Base-by-base conservation (phyloP, 2,797 vertebrate species). In the Mus minutoides region DNA sequence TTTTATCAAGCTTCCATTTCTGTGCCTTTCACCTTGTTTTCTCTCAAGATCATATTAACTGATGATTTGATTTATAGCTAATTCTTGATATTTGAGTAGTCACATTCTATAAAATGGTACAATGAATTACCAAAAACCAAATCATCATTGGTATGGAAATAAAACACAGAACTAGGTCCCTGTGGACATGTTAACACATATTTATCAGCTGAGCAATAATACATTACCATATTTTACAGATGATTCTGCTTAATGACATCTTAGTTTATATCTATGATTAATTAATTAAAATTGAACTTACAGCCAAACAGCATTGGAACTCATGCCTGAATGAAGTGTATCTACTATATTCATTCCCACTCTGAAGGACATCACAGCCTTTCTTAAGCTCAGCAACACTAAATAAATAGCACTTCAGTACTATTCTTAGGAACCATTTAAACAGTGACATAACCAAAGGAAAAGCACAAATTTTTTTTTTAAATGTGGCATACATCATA, bases 381-480 rank as follows among this genome's bases (percentile, higher is more conserved):
- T 94, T 85, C 85, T 62, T 79, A 62, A 91, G 46, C 49, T 96
- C 89, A 92, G 75, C 62, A 96, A 80, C n/a, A 95, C 62, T 77
- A 93, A 69, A 94, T 77, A 93, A 69, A 94, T 4, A 94, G 76
- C 69, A 93, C 88, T 95, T 82, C 43, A 86, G 67, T 31, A 75
- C 67, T 91, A 88, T 52, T 52, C 43, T 90, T 73, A 31, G 46
- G 43, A 58, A 69, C 58, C 85, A 92, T 94, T 96, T 94, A 93
- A 96, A 96, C 49, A 93, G 58, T 46, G 26, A 97, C 91, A 87
- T 88, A 88, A 96, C 67, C 64, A 95, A 80, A 40, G 91, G 54
- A 88, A 95, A 92, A 95, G 46, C 54, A 95, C 49, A 93, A 95
- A 93, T 94, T 96, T 43, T n/a, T 94, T 49, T 49, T 56, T 94